phyloP scores from a whole-genome alignment of 2,888 invertebrate genomes.

The Thymelicus acteon region DNA sequence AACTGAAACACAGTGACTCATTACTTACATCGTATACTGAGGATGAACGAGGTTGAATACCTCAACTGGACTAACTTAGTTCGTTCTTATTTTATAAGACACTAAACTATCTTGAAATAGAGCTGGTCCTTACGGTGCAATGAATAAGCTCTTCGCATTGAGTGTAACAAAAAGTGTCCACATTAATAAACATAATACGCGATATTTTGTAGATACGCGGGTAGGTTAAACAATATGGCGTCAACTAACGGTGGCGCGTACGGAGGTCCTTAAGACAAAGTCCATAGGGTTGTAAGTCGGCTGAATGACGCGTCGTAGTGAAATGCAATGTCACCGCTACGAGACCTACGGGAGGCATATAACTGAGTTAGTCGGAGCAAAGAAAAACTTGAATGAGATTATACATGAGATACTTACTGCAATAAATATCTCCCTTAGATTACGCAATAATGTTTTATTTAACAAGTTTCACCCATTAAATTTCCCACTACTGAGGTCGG shows the following conservation, averaged over 20 bases:
- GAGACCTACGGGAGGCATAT: conserved; percentile 75
- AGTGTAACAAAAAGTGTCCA: conserved; percentile 64
- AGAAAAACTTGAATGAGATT: conserved; percentile 41
- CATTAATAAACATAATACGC: conserved; percentile 76
- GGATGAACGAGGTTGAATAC: too few species aligned
- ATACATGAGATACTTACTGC: conserved; percentile 4
- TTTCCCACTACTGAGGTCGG: too few species aligned
- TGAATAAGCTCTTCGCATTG: conserved; percentile 70
- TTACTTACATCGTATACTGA: too few species aligned
- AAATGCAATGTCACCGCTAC: conserved; percentile 45
- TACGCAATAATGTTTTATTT: too few species aligned
- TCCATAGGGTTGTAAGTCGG: conserved; percentile 12
- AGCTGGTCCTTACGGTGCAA: conserved; percentile 36
- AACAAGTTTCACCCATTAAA: too few species aligned
- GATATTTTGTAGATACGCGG: conserved; percentile 64
- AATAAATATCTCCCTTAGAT: too few species aligned
- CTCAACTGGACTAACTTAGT: background rate
- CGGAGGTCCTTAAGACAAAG: background rate
- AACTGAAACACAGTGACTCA: too few species aligned
- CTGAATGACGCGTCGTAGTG: background rate
- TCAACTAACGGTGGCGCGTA: background rate
- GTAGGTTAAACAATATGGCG: conserved; percentile 68
- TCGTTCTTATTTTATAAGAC: conserved; percentile 7
- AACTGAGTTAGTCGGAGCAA: conserved; percentile 59
- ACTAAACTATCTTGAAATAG: conserved; percentile 22